Evolutionary conservation across 2,888 invertebrate species (phyloP), one percentile per base, ranked within the genome.

Genomic region (Nomada flava): DNA sequence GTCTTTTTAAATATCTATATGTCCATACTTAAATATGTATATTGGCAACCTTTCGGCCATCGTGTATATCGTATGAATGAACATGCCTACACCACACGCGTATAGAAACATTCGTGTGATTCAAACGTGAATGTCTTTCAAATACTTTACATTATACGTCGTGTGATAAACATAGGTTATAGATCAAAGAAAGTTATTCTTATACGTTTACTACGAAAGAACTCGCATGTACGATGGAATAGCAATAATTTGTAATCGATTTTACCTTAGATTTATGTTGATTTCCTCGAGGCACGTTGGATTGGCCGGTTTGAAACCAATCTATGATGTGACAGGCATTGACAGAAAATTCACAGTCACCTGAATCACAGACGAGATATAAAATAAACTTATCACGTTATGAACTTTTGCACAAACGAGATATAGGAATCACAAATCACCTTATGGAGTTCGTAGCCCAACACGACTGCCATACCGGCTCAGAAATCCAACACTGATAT

Each of bases 271-370:
- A 53, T 42, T n/a, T 50, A 5, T 10, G 2, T 3, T n/a, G 18
- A 26, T n/a, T 65, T 59, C 26, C n/a, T 23, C 42, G 44, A n/a
- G 47, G 53, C 26, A 26, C 60, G 15, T 79, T 7, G 36, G 62
- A 50, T 18, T 67, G 53, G 65, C 53, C 52, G 65, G 53, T 62
- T 62, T 13, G 18, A 65, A 55, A 13, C 50, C 42, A 10, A 20
- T 62, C 50, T 29, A 9, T 50, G 55, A 68, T 47, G 63, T 68
- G 62, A 55, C 36, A 13, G 53, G 23, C 42, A 9, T 20, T 59
- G 80, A 79, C 79, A 79, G 55, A 50, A 42, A 72, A 65, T 72
- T 36, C 18, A 44, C 23, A 0, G 42, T 55, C 23, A 77, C 44
- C 36, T 36, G 36, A 36, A 36, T 36, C 36, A 36, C 36, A 36